Conservation (phyloP, 2,888 invertebrate genomes). For the Pristionchus maxplancki region DNA sequence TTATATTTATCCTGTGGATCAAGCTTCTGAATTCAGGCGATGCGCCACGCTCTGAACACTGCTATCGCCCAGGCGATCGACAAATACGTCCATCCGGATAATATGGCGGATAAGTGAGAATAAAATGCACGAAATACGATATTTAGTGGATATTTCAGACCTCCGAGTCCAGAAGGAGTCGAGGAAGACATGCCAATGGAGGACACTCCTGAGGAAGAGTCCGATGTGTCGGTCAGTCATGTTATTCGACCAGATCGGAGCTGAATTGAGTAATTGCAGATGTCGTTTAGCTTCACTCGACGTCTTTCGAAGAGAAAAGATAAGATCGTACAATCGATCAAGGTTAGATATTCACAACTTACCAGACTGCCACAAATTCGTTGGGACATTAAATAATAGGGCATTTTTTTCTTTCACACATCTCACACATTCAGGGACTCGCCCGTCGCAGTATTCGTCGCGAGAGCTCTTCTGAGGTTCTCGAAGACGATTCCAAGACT, state of each 20-base stretch:
- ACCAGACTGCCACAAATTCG: no score
- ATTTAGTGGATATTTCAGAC: not conserved
- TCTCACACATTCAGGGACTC: not conserved
- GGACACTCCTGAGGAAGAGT: not conserved
- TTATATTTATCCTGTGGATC: not conserved
- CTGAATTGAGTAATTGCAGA: not conserved
- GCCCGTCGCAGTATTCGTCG: slow-evolving; percentile 2
- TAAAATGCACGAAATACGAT: no score
- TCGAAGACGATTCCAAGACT: not conserved
- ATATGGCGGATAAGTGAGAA: not conserved
- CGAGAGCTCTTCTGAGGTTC: not conserved
- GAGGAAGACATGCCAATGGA: not conserved
- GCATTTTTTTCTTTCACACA: not conserved
- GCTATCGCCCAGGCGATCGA: not conserved
- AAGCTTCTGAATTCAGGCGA: not conserved
- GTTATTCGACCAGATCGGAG: not conserved
- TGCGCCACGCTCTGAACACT: not conserved
- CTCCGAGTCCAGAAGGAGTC: not conserved
- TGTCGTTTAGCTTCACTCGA: not conserved
- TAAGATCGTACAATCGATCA: slow-evolving; percentile 1
- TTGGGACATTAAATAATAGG: not conserved
- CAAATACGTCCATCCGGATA: not conserved
- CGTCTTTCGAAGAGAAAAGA: not conserved
- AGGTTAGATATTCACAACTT: not conserved
- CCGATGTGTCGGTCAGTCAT: not conserved